These are phyloP conservation scores for Progne subis DNA, from an alignment of 2,113 vertebrate genomes.

Conservation along the genomic window DNA sequence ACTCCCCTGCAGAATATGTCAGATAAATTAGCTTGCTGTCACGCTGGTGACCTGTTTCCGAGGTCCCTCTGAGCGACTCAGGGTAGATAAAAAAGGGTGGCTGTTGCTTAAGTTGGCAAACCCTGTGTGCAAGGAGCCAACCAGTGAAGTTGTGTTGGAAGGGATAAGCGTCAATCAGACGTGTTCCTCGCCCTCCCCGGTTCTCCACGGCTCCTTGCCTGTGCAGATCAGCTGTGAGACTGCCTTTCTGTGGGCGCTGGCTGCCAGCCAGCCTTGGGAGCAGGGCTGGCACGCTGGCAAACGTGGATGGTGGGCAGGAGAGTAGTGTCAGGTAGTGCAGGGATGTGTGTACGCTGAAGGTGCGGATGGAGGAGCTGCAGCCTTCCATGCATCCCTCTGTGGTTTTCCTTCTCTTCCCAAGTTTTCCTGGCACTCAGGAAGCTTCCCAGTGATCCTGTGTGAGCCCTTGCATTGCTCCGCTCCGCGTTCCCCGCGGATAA, in stretches of 20 bases:
- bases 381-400: accelerated
- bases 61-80: background rate
- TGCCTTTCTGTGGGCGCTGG: background rate
- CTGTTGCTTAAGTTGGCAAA: background rate
- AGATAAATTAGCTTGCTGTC: background rate
- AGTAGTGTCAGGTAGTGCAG: background rate
- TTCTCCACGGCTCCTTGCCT: background rate
- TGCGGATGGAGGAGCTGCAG: background rate
- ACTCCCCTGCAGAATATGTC: background rate
- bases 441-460: background rate
- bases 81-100: background rate
- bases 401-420: background rate
- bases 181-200: background rate
- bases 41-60: accelerated
- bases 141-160: background rate
- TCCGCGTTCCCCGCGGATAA: accelerated
- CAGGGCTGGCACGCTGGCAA: background rate
- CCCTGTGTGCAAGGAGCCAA: background rate
- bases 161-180: background rate
- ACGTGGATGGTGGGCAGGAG: accelerated
- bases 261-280: background rate
- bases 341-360: background rate
- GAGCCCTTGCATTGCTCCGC: background rate
- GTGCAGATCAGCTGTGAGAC: background rate
- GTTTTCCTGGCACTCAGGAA: background rate